phyloP scores from a whole-genome alignment of 1,140 invertebrate species.

The Drosophila ironensis region DNA sequence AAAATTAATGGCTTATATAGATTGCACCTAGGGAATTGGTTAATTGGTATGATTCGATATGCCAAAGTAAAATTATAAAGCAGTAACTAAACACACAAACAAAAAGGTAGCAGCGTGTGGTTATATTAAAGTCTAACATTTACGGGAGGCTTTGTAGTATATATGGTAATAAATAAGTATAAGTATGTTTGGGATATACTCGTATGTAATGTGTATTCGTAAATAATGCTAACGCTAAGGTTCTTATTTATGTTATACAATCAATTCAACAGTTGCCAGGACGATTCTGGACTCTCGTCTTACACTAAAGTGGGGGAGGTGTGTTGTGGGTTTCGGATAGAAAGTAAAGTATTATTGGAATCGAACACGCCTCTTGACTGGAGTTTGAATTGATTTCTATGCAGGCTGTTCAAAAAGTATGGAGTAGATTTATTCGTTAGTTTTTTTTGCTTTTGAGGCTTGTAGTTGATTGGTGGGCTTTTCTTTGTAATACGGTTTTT shows the following conservation, averaged over 20 bases:
- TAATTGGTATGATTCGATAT: conserved; percentile 20
- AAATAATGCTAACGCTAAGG: conserved; percentile 38
- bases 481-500: conserved; percentile 18
- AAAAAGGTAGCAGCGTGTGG: conserved; percentile 26
- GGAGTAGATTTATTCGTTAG: conserved; percentile 14
- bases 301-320: conserved; percentile 36
- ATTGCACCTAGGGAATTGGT: conserved; percentile 2
- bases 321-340: background rate
- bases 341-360: conserved; percentile 33
- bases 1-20: conserved; percentile 9
- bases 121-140: conserved; percentile 26
- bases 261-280: conserved; percentile 44
- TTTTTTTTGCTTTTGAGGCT: conserved; percentile 42
- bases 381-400: conserved; percentile 32
- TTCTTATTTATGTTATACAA: conserved; percentile 46
- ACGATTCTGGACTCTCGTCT: conserved; percentile 30
- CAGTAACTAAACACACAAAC: conserved; percentile 47
- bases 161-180: conserved; percentile 23
- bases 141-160: conserved; percentile 41
- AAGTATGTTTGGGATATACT: background rate
- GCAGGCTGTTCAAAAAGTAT: background rate
- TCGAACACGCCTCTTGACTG: conserved; percentile 33
- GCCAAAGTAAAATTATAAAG: conserved; percentile 51
- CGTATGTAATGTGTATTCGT: too few species aligned
- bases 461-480: conserved; percentile 44